Evolutionary conservation across 2,797 vertebrate genomes (phyloP).

Genomic region (Gymnopithys bicolor): DNA sequence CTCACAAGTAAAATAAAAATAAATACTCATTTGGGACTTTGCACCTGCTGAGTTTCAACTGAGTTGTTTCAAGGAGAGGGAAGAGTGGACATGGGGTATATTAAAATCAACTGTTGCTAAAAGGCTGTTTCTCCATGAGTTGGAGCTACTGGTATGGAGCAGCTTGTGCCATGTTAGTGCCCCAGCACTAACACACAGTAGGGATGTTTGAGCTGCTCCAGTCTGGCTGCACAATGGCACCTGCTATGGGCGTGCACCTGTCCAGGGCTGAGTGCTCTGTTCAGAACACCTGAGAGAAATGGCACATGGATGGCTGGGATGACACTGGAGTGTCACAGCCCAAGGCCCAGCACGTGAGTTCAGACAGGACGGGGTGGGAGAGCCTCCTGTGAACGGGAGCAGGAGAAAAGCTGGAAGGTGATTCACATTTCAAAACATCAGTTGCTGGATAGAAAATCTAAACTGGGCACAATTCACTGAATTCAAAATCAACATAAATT

Average conservation of each 20-base stretch:
- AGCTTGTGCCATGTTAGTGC: neutral
- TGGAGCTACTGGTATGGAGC: neutral
- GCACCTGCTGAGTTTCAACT: conserved; percentile 38
- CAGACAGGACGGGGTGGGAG: neutral
- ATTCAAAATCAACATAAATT: neutral
- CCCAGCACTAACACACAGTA: neutral
- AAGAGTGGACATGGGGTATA: neutral
- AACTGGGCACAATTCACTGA: neutral
- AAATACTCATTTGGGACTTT: conserved; percentile 28
- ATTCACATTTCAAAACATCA: neutral
- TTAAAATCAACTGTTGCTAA: neutral
- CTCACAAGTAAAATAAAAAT: neutral
- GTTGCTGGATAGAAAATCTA: neutral
- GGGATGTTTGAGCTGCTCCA: neutral
- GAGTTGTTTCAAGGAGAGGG: conserved; percentile 36
- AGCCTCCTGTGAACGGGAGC: neutral
- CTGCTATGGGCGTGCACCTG: neutral
- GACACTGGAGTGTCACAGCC: neutral
- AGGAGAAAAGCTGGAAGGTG: conserved; percentile 32
- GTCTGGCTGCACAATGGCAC: neutral
- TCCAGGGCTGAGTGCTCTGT: conserved; percentile 12
- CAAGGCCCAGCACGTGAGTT: neutral
- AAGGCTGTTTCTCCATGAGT: neutral
- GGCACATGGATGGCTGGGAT: conserved; percentile 42
- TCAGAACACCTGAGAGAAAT: conserved; percentile 61